Percentiles rank a stretch among this genome's conserved stretches.
Conservation (phyloP, 2,113 vertebrate genomes). For the Zosterops pallidus region DNA sequence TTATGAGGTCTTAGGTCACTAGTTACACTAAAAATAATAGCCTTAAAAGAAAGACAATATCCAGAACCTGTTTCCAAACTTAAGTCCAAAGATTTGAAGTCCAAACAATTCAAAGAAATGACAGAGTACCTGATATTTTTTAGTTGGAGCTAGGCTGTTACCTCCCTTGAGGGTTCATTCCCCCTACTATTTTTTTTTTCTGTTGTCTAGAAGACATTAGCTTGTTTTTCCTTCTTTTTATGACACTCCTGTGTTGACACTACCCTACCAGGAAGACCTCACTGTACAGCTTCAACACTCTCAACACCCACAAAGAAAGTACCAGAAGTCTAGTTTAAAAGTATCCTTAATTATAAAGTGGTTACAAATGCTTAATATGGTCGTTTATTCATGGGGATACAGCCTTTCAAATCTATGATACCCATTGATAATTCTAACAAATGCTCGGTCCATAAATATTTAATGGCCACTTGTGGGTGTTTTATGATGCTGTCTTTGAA, state of each 20-base stretch:
- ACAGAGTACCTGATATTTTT: not conserved
- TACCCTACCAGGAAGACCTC: not conserved
- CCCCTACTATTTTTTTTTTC: not conserved
- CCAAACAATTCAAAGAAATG: not conserved
- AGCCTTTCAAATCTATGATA: constrained; percentile 41
- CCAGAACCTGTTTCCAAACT: not conserved
- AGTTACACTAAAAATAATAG: not conserved
- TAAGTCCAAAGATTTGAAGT: not conserved
- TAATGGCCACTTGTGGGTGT: constrained; percentile 54
- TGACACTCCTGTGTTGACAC: not conserved
- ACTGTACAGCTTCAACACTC: not conserved
- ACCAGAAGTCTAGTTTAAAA: not conserved
- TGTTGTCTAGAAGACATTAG: not conserved
- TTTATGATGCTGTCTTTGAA: constrained; percentile 49
- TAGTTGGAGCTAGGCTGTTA: not conserved
- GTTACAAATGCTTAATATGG: constrained; percentile 16
- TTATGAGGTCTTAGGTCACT: not conserved
- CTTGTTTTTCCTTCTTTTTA: not conserved
- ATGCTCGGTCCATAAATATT: constrained; percentile 46
- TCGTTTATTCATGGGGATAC: not conserved
- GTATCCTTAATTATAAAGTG: constrained; percentile 26
- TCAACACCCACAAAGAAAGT: not conserved
- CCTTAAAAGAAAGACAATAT: not conserved
- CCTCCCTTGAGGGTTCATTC: not conserved
- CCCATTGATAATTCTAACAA: constrained; percentile 47